Evolutionary conservation across 2,888 invertebrate genomes (phyloP).

Genomic region (Busseola fusca): DNA sequence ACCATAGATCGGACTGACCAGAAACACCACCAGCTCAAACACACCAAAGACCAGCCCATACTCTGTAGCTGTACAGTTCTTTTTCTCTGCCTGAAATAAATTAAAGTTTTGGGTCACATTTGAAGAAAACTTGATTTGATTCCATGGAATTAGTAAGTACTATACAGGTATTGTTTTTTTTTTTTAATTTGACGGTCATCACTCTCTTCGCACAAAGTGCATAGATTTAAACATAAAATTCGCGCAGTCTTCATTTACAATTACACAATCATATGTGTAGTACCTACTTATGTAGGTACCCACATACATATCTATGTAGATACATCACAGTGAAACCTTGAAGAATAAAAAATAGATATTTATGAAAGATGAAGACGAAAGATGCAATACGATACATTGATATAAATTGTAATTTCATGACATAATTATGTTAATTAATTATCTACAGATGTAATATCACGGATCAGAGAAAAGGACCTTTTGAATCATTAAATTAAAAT

Average conservation of each 20-base stretch:
- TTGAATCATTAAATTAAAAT: background rate
- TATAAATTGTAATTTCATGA: conserved; percentile 10
- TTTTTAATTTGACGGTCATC: too few relatives aligned
- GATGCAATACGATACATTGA: conserved; percentile 7
- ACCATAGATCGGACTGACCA: conserved; percentile 95
- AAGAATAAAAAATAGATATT: background rate
- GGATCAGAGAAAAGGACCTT: conserved; percentile 27
- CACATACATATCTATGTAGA: background rate
- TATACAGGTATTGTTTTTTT: too few relatives aligned
- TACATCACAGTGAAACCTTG: background rate
- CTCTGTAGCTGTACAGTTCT: conserved; percentile 94
- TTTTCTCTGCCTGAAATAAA: conserved; percentile 92
- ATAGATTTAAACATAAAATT: background rate
- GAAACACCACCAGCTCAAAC: conserved; percentile 94
- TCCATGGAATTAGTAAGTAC: background rate
- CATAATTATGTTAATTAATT: conserved; percentile 29
- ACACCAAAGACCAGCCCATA: conserved; percentile 96
- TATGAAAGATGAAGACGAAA: conserved; percentile 3
- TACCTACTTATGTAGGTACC: background rate
- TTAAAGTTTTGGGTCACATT: background rate
- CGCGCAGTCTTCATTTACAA: background rate
- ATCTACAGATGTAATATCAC: conserved; percentile 15
- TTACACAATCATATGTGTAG: too few relatives aligned
- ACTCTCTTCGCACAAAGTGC: too few relatives aligned
- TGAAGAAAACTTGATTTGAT: background rate